These are phyloP conservation scores for Opisthocomus hoazin DNA, from an alignment of 2,113 vertebrate genomes.

Conservation along the genomic window DNA sequence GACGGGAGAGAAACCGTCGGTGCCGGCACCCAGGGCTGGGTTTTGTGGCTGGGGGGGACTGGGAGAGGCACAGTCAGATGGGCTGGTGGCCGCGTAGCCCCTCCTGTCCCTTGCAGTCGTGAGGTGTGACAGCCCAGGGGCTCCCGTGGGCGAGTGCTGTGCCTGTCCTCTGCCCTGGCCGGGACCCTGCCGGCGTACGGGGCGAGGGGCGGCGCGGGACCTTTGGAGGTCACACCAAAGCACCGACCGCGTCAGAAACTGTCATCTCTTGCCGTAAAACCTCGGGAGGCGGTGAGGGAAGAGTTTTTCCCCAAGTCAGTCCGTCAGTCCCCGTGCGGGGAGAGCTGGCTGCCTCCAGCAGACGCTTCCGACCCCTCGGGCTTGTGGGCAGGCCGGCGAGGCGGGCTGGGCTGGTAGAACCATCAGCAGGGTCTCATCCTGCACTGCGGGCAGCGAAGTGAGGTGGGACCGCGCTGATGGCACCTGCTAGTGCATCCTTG, in stretches of 20 bases:
- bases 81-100: accelerated
- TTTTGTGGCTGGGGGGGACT: accelerated
- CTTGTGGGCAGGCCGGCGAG: not conserved
- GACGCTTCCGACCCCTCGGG: not conserved
- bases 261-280: not conserved
- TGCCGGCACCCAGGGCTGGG: not conserved
- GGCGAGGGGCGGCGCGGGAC: too few species aligned
- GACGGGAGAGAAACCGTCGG: not conserved
- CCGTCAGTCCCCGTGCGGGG: accelerated
- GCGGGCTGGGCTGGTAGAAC: not conserved
- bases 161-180: not conserved
- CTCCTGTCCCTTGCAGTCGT: accelerated
- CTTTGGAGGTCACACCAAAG: accelerated
- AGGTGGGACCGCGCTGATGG: accelerated
- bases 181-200: accelerated
- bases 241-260: not conserved
- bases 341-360: not conserved
- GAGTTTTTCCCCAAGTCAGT: not conserved
- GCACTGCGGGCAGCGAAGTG: not conserved
- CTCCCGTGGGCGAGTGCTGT: not conserved
- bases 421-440: not conserved
- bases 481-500: not conserved
- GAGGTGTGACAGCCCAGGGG: not conserved
- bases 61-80: not conserved
- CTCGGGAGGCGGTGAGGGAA: accelerated